Conservation (phyloP, 2,113 vertebrate species). For the Hystrix brachyura region DNA sequence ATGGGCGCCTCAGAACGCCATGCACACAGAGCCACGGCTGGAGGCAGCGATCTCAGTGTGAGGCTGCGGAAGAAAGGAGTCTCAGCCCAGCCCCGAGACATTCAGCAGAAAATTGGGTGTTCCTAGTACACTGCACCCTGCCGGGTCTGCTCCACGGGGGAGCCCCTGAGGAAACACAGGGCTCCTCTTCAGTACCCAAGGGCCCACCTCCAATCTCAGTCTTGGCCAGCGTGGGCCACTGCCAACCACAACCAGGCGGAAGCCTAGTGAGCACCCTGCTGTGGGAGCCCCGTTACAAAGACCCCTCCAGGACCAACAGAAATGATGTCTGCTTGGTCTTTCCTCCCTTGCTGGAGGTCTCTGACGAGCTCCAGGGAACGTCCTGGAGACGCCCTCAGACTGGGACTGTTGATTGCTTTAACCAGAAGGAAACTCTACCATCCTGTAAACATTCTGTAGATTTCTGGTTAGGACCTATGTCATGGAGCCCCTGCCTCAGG, state of each 20-base stretch:
- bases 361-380: neutral
- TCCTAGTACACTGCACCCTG: neutral
- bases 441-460: neutral
- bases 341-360: no score
- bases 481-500: neutral
- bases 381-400: neutral
- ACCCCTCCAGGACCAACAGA: no score
- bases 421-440: neutral
- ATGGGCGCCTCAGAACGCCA: fast-evolving
- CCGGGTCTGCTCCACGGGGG: neutral
- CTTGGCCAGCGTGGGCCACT: no score
- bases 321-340: neutral
- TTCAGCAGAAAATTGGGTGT: neutral
- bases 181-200: neutral
- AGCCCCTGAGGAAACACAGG: no score
- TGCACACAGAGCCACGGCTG: neutral
- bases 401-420: neutral
- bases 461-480: neutral
- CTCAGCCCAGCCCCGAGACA: neutral
- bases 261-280: neutral
- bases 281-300: neutral
- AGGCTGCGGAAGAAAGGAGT: no score
- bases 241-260: neutral
- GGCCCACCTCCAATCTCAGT: neutral
- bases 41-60: neutral